These are phyloP conservation scores for Corythornis leucogaster DNA, from an alignment of 2,797 vertebrate species.

Conservation along the genomic window DNA sequence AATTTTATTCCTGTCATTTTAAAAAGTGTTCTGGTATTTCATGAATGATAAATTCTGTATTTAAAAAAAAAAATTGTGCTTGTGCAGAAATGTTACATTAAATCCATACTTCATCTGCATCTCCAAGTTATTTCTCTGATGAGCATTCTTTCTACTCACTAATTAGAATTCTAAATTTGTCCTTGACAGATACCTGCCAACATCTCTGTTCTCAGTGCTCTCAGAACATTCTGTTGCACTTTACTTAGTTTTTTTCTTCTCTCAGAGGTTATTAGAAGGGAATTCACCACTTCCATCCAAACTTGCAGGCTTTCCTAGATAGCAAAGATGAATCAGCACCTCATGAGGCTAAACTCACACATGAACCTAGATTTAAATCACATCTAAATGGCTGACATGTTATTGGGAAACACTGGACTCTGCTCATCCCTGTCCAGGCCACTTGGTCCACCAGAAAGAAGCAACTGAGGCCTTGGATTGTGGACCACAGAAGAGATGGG, in stretches of 20 bases:
- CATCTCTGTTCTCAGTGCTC: not conserved
- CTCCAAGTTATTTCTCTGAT: not conserved
- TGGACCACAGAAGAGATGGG: not conserved
- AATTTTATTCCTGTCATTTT: not conserved
- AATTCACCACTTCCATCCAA: not conserved
- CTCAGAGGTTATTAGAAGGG: not conserved
- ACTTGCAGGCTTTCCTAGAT: not conserved
- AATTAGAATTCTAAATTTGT: not conserved
- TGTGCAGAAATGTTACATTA: not conserved
- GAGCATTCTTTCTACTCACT: not conserved
- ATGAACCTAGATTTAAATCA: not conserved
- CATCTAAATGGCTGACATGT: not conserved
- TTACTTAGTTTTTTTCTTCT: not conserved
- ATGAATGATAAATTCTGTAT: not conserved
- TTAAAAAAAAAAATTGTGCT: not conserved
- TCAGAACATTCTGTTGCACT: not conserved
- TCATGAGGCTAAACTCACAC: not conserved
- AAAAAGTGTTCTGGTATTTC: not conserved
- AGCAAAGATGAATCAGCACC: not conserved
- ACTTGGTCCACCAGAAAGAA: not conserved
- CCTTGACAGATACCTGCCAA: not conserved
- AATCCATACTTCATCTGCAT: not conserved
- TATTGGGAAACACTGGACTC: not conserved
- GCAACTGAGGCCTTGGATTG: not conserved
- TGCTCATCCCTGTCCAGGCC: not conserved